A percentile compares a stretch with the other conserved stretches of the same genome.
Evolutionary conservation across 2,888 invertebrate species (phyloP).

Genomic region (Catocala fraxini): DNA sequence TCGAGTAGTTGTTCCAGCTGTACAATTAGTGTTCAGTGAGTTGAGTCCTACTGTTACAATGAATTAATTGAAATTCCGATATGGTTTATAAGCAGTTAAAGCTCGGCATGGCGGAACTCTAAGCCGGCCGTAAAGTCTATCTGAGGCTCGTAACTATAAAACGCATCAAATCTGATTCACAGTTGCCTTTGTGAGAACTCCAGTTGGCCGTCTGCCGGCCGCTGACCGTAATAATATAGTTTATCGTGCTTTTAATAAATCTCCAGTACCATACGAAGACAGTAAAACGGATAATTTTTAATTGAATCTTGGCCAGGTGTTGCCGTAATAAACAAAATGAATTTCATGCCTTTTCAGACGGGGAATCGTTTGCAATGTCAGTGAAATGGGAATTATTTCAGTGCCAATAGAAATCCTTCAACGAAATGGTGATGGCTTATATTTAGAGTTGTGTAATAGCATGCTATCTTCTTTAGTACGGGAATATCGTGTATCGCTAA

Average conservation of each 20-base stretch:
- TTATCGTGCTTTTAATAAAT: conserved; percentile 78
- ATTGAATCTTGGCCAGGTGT: conserved; percentile 79
- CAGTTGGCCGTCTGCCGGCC: conserved; percentile 67
- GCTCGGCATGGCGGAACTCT: conserved; percentile 56
- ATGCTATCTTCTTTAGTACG: conserved; percentile 30
- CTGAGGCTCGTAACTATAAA: conserved; percentile 75
- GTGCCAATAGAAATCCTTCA: conserved; percentile 29
- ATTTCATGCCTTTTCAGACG: conserved; percentile 60
- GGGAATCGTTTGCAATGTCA: conserved; percentile 44
- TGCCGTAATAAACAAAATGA: conserved; percentile 64
- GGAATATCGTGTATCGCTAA: conserved; percentile 44
- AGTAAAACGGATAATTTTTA: conserved; percentile 76
- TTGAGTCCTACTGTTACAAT: conserved; percentile 35
- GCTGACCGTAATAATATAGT: conserved; percentile 68
- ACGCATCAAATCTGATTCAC: conserved; percentile 76
- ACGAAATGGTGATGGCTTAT: conserved; percentile 41
- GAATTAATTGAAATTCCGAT: conserved; percentile 55
- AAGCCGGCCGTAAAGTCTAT: conserved; percentile 71
- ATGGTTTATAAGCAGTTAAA: conserved; percentile 60
- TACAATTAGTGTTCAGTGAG: conserved; percentile 28
- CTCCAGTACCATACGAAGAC: conserved; percentile 60
- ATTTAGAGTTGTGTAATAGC: conserved; percentile 48
- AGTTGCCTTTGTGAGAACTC: conserved; percentile 72
- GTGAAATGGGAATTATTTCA: conserved; percentile 40
- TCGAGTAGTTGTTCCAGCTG: conserved; percentile 17